Percentiles rank a stretch among this genome's conserved stretches.
Evolutionary conservation across 2,113 vertebrate genomes (phyloP).

Genomic region (Syrrhaptes paradoxus): DNA sequence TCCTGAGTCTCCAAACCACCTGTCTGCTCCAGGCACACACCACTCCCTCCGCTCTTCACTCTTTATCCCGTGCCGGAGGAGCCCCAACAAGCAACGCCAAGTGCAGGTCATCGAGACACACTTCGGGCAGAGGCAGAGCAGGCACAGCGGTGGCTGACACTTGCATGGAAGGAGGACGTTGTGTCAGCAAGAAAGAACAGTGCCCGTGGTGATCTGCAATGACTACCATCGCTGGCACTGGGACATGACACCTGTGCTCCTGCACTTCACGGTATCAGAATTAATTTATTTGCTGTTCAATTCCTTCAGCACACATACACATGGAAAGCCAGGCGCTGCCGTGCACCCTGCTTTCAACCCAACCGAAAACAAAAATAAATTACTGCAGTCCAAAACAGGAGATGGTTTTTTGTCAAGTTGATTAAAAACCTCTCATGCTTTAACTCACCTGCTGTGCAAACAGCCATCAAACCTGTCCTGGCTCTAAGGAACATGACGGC

Average conservation of each 20-base stretch:
- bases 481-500: neutral
- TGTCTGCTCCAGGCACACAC: neutral
- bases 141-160: neutral
- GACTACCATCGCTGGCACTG: neutral
- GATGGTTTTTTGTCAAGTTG: neutral
- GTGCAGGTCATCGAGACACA: neutral
- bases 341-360: neutral
- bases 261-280: neutral
- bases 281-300: neutral
- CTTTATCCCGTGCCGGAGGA: neutral
- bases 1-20: neutral
- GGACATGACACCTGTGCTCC: neutral
- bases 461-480: neutral
- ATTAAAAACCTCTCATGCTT: neutral
- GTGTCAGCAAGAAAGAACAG: neutral
- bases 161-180: neutral
- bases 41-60: neutral
- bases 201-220: neutral
- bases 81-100: neutral
- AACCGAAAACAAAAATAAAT: neutral
- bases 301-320: accelerated
- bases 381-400: neutral
- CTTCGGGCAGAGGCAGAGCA: neutral
- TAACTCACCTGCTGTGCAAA: neutral
- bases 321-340: neutral